Base-by-base conservation (phyloP, 1,140 invertebrate species). In the Rhyacophila brunnea region DNA sequence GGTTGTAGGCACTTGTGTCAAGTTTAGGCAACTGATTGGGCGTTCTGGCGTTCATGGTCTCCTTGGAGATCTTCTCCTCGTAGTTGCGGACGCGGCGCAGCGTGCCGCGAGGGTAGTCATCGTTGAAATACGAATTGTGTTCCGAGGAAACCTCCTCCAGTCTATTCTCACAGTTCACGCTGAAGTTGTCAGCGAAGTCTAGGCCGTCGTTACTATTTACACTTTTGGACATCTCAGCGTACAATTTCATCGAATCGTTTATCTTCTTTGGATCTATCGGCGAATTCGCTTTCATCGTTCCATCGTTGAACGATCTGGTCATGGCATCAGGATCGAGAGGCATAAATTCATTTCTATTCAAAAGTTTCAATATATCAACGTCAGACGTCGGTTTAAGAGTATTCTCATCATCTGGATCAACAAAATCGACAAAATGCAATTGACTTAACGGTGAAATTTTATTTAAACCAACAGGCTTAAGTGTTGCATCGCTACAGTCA, bases 211-310 rank as follows among this genome's bases (percentile, higher is more conserved):
- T 58, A 40, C 34, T 19, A 49, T 50, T 60, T n/a, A 54, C 51
- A 51, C 47, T 64, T 40, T 48, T 17, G 45, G 61, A 58, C 32
- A 65, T 74, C 15, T 75, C 73, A 17, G 68, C 70, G 46, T 76
- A 77, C 3, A 77, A 60, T 57, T 77, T 77, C 0, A 77, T 57
- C 2, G 74, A 77, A 47, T 77, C 74, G 50, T 77, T 70, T 52
- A 77, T 77, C 19, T 74, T 71, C 11, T 74, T 74, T 5, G 74
- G 74, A 73, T 77, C 74, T n/a, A 77, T 77, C 6, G 74, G 74
- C 43, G 75, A 74, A 60, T 76, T 77, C 3, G 67, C 67, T 62
- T 77, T 77, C 5, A 77, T 52, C 3, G 74, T 75, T 47, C 64
- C 73, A 9, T 74, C 73, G 34, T 71, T 76, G 11, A 67, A 68